A percentile compares a stretch with the other conserved stretches of the same genome.
phyloP scores from a whole-genome alignment of 2,113 vertebrate genomes.

The Dipodomys ordii region DNA sequence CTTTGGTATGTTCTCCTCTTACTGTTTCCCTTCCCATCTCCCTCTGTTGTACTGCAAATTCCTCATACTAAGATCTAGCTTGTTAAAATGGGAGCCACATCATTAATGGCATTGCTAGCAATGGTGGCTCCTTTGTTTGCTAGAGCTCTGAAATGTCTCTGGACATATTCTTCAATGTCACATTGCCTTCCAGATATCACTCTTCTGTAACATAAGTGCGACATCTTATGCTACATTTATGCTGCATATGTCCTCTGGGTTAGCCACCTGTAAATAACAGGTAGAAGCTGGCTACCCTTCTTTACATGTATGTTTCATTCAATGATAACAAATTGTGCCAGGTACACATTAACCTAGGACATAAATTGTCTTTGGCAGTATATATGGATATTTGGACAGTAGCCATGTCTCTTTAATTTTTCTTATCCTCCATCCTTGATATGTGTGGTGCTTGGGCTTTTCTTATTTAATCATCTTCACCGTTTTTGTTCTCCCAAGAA shows the following conservation, averaged over 20 bases:
- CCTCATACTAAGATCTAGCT: background rate
- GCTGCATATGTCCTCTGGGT: too few relatives aligned
- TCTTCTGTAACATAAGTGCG: accelerated
- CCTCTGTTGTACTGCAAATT: background rate
- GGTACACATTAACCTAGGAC: background rate
- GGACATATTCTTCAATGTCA: accelerated
- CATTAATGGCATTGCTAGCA: background rate
- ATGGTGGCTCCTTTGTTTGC: accelerated
- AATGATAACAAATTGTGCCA: background rate
- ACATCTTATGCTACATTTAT: too few relatives aligned
- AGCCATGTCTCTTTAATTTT: background rate
- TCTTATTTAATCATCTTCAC: background rate
- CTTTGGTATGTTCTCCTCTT: background rate
- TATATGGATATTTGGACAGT: background rate
- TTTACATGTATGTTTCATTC: background rate
- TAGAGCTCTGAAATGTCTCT: background rate
- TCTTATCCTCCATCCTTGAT: background rate
- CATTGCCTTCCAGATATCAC: accelerated
- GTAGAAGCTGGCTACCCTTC: background rate
- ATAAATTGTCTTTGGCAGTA: background rate
- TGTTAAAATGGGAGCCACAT: background rate
- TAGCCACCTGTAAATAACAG: accelerated
- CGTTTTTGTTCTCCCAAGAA: background rate
- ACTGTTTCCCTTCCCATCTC: background rate
- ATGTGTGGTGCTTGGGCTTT: background rate